A percentile compares a stretch with the other conserved stretches of the same genome.
These are phyloP conservation scores for Drosophila ironensis DNA, from an alignment of 1,140 invertebrate genomes.

Conservation along the genomic window DNA sequence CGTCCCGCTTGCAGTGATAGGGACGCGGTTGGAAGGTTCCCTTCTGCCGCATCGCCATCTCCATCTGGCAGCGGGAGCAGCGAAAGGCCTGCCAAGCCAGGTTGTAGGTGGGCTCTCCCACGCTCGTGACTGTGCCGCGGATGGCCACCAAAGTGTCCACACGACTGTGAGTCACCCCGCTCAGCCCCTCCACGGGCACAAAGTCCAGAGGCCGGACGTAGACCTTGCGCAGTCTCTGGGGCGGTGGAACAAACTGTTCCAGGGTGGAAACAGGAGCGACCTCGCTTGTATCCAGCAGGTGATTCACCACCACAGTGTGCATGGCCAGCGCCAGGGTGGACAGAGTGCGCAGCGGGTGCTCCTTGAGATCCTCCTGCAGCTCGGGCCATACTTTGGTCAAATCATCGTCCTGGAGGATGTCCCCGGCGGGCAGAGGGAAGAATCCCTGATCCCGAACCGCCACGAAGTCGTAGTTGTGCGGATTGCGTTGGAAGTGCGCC, in stretches of 20 bases:
- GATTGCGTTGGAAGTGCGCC: slow-evolving; percentile 73
- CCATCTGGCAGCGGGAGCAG: slow-evolving; percentile 87
- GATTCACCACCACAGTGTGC: slow-evolving; percentile 83
- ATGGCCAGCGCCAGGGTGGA: slow-evolving; percentile 85
- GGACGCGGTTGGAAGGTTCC: slow-evolving; percentile 54
- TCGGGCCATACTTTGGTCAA: slow-evolving; percentile 83
- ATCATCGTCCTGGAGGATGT: slow-evolving; percentile 82
- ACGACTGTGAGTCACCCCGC: slow-evolving; percentile 23
- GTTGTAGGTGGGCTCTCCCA: slow-evolving; percentile 88
- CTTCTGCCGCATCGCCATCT: slow-evolving; percentile 84
- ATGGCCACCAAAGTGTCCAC: slow-evolving; percentile 86
- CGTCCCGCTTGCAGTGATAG: slow-evolving; percentile 46
- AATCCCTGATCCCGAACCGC: slow-evolving; percentile 83
- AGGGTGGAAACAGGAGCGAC: neutral
- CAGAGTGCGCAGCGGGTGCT: slow-evolving; percentile 84
- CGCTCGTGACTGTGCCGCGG: slow-evolving; percentile 93
- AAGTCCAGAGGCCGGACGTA: slow-evolving; percentile 52
- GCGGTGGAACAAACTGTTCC: slow-evolving; percentile 27
- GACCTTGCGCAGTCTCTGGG: slow-evolving; percentile 43
- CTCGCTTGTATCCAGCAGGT: slow-evolving; percentile 28
- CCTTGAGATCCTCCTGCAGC: slow-evolving; percentile 83
- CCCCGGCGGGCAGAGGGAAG: slow-evolving; percentile 82
- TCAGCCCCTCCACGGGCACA: slow-evolving; percentile 39
- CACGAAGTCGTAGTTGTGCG: slow-evolving; percentile 75
- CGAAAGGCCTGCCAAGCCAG: slow-evolving; percentile 91